These are phyloP conservation scores for Hassar affinis DNA, from an alignment of 2,113 vertebrate genomes.

Conservation along the genomic window DNA sequence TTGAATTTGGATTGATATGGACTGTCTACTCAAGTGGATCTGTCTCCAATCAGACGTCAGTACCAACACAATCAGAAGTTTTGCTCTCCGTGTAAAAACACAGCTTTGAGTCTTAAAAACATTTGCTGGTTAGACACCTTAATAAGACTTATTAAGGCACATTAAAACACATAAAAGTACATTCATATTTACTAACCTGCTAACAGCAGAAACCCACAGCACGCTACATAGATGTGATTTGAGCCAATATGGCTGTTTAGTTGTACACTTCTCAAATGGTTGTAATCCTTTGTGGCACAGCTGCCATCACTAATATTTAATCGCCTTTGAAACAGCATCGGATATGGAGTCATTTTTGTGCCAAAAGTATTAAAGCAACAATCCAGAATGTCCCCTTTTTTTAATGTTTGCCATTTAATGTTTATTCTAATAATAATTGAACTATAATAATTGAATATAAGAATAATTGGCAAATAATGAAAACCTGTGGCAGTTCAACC, in stretches of 20 bases:
- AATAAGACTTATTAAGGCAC: not conserved
- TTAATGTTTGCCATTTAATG: not conserved
- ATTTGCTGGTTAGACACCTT: not conserved
- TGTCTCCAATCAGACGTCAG: not conserved
- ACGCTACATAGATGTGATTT: not conserved
- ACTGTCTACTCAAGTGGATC: not conserved
- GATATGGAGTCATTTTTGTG: slow-evolving; percentile 18
- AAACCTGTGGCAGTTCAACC: not conserved
- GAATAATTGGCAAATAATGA: not conserved
- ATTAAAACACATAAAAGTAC: slow-evolving; percentile 1
- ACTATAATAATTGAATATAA: no score
- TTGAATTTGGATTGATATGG: not conserved
- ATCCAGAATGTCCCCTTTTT: not conserved
- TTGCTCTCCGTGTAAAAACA: not conserved
- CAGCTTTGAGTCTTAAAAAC: not conserved
- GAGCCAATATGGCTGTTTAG: not conserved
- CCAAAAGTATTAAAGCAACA: not conserved
- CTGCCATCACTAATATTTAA: not conserved
- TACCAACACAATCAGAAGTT: not conserved
- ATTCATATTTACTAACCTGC: not conserved
- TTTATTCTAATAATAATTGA: not conserved
- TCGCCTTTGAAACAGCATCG: not conserved
- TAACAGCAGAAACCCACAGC: not conserved
- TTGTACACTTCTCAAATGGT: not conserved
- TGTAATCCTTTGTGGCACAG: not conserved